phyloP scores from a whole-genome alignment of 64 coral and sea anemone genomes.

The Stichodactyla helianthus region DNA sequence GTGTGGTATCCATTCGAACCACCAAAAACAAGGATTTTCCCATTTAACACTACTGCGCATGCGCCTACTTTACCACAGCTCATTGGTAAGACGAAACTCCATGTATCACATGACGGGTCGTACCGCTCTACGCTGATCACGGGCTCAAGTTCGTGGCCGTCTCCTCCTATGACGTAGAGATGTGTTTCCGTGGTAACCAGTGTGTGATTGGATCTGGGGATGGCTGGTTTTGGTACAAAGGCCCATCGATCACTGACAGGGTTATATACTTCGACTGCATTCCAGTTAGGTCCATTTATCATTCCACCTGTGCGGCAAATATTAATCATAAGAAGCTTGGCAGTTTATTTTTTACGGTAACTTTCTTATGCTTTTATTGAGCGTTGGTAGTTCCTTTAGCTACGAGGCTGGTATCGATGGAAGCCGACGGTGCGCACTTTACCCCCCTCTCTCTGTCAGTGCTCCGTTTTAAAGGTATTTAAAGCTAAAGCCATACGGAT shows the following conservation, averaged over 20 bases:
- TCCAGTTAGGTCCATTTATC: constrained; percentile 46
- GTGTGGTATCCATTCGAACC: constrained; percentile 70
- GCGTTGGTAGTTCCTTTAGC: no score
- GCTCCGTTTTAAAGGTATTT: no score
- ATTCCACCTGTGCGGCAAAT: constrained; percentile 36
- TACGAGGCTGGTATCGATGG: no score
- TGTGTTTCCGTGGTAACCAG: constrained; percentile 59
- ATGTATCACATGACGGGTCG: constrained; percentile 60
- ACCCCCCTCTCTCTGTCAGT: no score
- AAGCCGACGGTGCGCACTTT: no score
- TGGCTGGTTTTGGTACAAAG: constrained; percentile 44
- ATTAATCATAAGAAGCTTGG: neutral
- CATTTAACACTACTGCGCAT: constrained; percentile 56
- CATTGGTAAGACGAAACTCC: constrained; percentile 84
- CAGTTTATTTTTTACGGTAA: no score
- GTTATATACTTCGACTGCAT: constrained; percentile 75
- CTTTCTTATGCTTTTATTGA: no score
- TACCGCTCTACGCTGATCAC: constrained; percentile 82
- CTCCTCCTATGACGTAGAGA: constrained; percentile 78
- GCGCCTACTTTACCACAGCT: constrained; percentile 75
- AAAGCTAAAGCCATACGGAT: no score
- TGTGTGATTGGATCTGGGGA: constrained; percentile 55
- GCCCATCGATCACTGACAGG: constrained; percentile 73
- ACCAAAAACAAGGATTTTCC: constrained; percentile 69
- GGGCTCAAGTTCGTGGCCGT: constrained; percentile 77